Percentiles rank a stretch among this genome's conserved stretches.
Conservation (phyloP, 2,797 vertebrate genomes). For the Pseudocheirus occidentalis region DNA sequence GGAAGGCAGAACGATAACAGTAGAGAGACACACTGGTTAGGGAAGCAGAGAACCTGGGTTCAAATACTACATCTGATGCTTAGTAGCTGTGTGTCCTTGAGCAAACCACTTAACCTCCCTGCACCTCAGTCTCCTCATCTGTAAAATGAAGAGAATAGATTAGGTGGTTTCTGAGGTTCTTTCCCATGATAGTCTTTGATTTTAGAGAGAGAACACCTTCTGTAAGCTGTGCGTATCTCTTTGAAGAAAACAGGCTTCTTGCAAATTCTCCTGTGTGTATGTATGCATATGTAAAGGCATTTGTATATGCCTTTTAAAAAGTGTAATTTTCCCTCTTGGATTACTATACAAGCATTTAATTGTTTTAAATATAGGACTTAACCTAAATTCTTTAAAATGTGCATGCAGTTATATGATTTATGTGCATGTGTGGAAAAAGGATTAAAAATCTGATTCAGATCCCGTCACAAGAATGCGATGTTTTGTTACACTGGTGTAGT, state of each 20-base stretch:
- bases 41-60: neutral
- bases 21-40: neutral
- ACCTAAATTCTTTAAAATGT: neutral
- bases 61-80: neutral
- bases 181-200: neutral
- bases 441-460: neutral
- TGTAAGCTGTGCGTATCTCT: neutral
- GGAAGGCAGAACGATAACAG: neutral
- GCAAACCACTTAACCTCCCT: neutral
- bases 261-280: conserved; percentile 35
- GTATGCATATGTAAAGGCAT: too few species aligned
- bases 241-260: conserved; percentile 36
- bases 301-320: conserved; percentile 30
- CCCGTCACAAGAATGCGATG: neutral
- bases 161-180: neutral
- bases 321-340: neutral
- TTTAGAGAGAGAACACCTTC: neutral
- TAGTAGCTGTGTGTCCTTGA: neutral
- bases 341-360: conserved; percentile 19
- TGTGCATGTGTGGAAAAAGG: neutral
- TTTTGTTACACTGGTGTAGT: neutral
- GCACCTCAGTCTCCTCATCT: neutral
- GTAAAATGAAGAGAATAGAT: neutral
- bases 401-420: neutral
- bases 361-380: conserved; percentile 42